Base-by-base conservation (phyloP, 1,140 invertebrate genomes). In the Leptopilina boulardi region DNA sequence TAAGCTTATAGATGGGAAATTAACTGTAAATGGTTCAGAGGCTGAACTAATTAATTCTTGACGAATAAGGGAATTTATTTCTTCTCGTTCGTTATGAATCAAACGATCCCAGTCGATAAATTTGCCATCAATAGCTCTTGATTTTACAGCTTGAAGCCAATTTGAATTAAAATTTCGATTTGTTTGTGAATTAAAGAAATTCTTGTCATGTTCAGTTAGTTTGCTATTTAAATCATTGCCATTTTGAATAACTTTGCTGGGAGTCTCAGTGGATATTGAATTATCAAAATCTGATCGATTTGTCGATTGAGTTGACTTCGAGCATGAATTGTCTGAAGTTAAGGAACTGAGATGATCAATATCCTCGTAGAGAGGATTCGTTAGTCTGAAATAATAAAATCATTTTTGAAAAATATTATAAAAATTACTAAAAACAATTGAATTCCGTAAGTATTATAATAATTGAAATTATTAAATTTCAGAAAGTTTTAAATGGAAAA, bases 321-420 rank as follows among this genome's bases (percentile, higher is more conserved):
- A 86, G 23, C 82, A 88, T 3, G 86, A 88, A 26, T 86, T 85
- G 21, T 88, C 87, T 4, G 87, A 90, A 54, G 85, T 86, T 34
- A 84, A 42, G 8, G 85, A 88, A 47, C 85, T 86, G 13, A 90
- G 41, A 59, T 86, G 83, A 73, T 89, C 86, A 6, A 91, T 88
- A 59, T 89, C 87, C 4, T 91, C 88, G 9, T 89, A 89, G 75
- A 91, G 85, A n/a, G 87, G 85, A 82, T 91, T 91, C 0, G 86
- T 87, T 6, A 91, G 54, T 54, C 85, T 80, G 71, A 89, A 88
- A 88, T 78, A 21, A 84, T 83, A 73, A 89, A n/a, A n/a, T n/a
- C n/a, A n/a, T n/a, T n/a, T n/a, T n/a, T n/a, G n/a, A n/a, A 10
- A 19, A 54, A 0, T 38, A 38, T 6, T 38, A 38, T 38, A 30